Conservation (phyloP, 2,113 vertebrate genomes). For the Raja brachyura region DNA sequence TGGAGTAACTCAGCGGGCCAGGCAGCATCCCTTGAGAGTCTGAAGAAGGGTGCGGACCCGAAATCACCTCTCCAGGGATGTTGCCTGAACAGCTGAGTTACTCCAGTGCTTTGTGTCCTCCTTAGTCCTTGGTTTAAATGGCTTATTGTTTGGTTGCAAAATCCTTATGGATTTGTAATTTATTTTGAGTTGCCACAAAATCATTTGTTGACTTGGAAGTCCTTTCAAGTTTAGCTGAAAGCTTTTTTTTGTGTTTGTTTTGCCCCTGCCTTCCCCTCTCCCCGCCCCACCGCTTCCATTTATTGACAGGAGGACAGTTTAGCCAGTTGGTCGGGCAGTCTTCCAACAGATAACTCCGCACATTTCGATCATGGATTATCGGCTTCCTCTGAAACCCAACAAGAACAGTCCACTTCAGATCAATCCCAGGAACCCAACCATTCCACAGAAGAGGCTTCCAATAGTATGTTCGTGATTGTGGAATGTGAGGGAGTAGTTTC, state of each 20-base stretch:
- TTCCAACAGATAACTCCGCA: not conserved
- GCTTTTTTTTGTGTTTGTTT: too few relatives aligned
- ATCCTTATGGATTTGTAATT: not conserved
- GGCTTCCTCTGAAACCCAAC: not conserved
- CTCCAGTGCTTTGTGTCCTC: too few relatives aligned
- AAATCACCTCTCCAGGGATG: too few relatives aligned
- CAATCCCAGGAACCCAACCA: conserved; percentile 2
- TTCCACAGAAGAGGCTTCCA: not conserved
- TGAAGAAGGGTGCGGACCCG: too few relatives aligned
- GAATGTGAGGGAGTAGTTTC: conserved; percentile 24
- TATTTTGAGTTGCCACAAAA: not conserved
- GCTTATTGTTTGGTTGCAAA: not conserved
- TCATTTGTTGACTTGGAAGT: not conserved
- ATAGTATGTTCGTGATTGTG: conserved; percentile 25
- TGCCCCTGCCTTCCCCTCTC: not conserved
- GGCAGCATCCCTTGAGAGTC: too few relatives aligned
- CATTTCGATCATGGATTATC: not conserved
- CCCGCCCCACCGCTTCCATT: not conserved
- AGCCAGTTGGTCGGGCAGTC: conserved; percentile 13
- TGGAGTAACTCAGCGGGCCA: too few relatives aligned
- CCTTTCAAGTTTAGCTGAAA: not conserved
- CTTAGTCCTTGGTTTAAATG: not conserved
- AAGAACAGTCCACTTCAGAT: not conserved
- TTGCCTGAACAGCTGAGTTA: too few relatives aligned
- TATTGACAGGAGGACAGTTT: conserved; percentile 15